phyloP scores from a whole-genome alignment of 2,888 invertebrate genomes.

The Diaprepes abbreviatus region DNA sequence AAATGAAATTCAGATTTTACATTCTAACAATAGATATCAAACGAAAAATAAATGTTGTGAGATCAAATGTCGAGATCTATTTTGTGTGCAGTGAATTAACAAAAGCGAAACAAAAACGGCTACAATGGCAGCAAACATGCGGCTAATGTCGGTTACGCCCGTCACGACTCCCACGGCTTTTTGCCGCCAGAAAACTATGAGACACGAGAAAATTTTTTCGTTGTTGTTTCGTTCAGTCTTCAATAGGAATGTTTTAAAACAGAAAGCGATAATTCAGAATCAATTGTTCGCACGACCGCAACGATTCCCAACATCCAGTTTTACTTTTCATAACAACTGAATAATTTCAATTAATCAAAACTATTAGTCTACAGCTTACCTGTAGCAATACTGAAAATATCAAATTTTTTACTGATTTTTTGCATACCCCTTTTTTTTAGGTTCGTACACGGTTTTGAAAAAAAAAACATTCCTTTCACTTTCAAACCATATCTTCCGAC shows the following conservation, averaged over 20 bases:
- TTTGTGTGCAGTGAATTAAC: conserved; percentile 35
- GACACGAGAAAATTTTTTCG: conserved; percentile 43
- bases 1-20: neutral
- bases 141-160: conserved; percentile 44
- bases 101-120: conserved; percentile 36
- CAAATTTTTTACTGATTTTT: too few relatives aligned
- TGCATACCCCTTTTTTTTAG: too few relatives aligned
- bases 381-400: too few relatives aligned
- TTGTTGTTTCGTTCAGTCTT: conserved; percentile 10
- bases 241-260: conserved; percentile 18
- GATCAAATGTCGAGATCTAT: conserved; percentile 39
- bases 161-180: conserved; percentile 45
- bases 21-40: conserved; percentile 17
- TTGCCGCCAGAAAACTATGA: conserved; percentile 38
- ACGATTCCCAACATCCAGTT: conserved; percentile 19
- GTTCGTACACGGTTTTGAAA: too few relatives aligned
- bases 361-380: too few relatives aligned
- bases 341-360: too few relatives aligned
- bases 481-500: too few relatives aligned
- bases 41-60: conserved; percentile 30
- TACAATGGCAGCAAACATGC: conserved; percentile 33
- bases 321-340: too few relatives aligned
- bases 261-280: conserved; percentile 34
- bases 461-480: too few relatives aligned
- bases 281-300: conserved; percentile 29